These are phyloP conservation scores for Silurus asotus DNA, from an alignment of 2,113 vertebrate species.

Conservation along the genomic window DNA sequence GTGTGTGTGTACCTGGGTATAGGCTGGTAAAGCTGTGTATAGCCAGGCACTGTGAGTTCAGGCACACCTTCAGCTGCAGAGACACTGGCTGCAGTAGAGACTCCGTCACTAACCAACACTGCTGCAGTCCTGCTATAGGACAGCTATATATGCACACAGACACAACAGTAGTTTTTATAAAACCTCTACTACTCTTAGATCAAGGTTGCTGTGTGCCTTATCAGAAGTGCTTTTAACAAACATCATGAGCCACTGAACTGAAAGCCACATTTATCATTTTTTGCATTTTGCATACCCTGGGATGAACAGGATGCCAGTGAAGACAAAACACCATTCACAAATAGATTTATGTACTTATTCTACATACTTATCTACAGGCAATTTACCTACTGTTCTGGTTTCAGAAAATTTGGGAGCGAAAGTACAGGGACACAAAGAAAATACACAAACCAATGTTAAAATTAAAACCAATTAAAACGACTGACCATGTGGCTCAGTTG, in stretches of 20 bases:
- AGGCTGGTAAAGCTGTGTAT: slow-evolving; percentile 94
- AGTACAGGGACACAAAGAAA: background rate
- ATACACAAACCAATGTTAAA: background rate
- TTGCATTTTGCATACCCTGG: background rate
- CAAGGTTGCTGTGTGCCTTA: background rate
- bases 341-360: background rate
- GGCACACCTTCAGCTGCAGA: slow-evolving; percentile 90
- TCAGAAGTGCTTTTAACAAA: background rate
- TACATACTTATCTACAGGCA: background rate
- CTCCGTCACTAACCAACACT: slow-evolving; percentile 93
- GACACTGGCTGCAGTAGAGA: slow-evolving; percentile 83
- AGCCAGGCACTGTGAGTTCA: slow-evolving; percentile 88
- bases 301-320: background rate
- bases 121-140: slow-evolving; percentile 85
- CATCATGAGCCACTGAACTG: background rate
- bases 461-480: too few relatives aligned
- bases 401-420: background rate
- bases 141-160: slow-evolving; percentile 64
- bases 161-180: background rate
- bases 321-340: background rate
- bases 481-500: background rate
- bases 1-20: slow-evolving; percentile 79
- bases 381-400: background rate
- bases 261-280: background rate
- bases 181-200: background rate